A percentile compares a stretch with the other conserved stretches of the same genome.
Conservation (phyloP, 1,140 invertebrate species). For the Protaetia brevitarsis region DNA sequence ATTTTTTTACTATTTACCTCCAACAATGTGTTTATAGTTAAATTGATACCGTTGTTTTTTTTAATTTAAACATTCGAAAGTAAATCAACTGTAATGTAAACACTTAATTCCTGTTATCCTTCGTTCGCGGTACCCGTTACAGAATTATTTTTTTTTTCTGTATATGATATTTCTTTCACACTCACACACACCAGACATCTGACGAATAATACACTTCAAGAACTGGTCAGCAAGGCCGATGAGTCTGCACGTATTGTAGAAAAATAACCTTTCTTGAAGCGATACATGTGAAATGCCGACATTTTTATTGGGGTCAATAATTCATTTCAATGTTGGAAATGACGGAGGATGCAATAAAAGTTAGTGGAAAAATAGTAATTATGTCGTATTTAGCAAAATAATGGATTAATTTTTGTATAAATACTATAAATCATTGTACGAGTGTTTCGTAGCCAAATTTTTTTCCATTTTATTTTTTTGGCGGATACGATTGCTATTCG, state of each 20-base stretch:
- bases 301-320: background rate
- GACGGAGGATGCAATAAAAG: background rate
- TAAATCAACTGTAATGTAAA: no score
- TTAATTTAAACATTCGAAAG: no score
- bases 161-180: background rate
- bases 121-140: background rate
- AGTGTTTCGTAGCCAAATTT: no score
- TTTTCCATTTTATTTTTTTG: no score
- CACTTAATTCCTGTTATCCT: constrained; percentile 6
- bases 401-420: no score
- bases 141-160: background rate
- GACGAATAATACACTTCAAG: background rate
- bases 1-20: no score
- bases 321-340: background rate
- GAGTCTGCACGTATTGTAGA: background rate
- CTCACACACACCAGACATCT: background rate
- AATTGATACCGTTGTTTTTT: no score
- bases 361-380: background rate
- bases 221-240: background rate
- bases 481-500: no score
- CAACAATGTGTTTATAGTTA: no score
- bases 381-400: background rate
- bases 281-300: background rate
- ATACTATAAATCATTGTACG: no score
- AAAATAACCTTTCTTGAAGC: background rate